phyloP scores from a whole-genome alignment of 1,140 invertebrate genomes.

The Acromyrmex heyeri region DNA sequence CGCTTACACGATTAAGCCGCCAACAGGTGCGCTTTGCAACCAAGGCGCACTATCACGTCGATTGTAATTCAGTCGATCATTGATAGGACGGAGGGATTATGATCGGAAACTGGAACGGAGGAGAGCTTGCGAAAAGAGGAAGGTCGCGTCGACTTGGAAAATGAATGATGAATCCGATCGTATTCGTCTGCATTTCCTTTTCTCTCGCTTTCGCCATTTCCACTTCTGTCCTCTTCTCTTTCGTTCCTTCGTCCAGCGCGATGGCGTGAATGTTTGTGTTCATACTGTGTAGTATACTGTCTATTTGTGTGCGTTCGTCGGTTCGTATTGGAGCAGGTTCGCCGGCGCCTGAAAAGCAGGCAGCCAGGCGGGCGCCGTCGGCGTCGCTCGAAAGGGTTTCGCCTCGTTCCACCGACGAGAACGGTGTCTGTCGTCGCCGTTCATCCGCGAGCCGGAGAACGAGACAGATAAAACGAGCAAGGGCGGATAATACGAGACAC shows the following conservation, averaged over 20 bases:
- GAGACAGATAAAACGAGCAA: slow-evolving; percentile 55
- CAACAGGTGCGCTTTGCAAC: slow-evolving; percentile 54
- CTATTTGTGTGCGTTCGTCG: not conserved
- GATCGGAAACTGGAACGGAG: not conserved
- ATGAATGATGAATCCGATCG: slow-evolving; percentile 67
- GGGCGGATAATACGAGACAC: slow-evolving; percentile 21
- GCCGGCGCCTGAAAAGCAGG: slow-evolving; percentile 85
- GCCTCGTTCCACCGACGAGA: slow-evolving; percentile 71
- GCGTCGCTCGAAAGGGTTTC: slow-evolving; percentile 83
- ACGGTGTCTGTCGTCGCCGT: slow-evolving; percentile 56
- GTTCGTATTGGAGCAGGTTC: slow-evolving; percentile 79
- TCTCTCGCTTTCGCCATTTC: slow-evolving; percentile 26
- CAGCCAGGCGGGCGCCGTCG: slow-evolving; percentile 86
- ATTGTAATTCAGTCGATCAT: slow-evolving; percentile 57
- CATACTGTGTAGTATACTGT: not conserved
- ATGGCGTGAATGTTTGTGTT: not conserved
- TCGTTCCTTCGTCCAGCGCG: slow-evolving; percentile 6
- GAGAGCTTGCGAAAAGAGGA: not conserved
- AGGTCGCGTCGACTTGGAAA: slow-evolving; percentile 65
- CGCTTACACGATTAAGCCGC: slow-evolving; percentile 48
- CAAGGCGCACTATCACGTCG: slow-evolving; percentile 5
- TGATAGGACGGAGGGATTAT: slow-evolving; percentile 1
- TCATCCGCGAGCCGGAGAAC: slow-evolving; percentile 59
- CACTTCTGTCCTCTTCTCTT: slow-evolving; percentile 7
- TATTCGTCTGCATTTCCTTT: slow-evolving; percentile 40